These are phyloP conservation scores for Oedothorax gibbosus DNA, from an alignment of 1,140 invertebrate genomes.

Conservation along the genomic window DNA sequence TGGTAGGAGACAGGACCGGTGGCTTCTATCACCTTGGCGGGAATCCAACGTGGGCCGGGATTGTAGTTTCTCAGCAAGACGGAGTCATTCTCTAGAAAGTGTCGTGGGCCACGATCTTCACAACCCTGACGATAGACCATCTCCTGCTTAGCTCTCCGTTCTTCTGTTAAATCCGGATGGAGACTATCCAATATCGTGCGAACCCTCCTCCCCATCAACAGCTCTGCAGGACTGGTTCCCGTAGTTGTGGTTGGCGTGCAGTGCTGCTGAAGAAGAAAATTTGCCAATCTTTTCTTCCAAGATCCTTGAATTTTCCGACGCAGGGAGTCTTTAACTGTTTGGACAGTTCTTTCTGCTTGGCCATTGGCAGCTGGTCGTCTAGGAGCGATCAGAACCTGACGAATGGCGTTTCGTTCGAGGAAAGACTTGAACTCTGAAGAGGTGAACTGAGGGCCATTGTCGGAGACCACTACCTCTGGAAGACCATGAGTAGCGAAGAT, in stretches of 20 bases:
- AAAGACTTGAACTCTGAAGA: not conserved
- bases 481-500: conserved; percentile 8
- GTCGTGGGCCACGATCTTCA: not conserved
- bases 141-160: not conserved
- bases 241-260: conserved; percentile 12
- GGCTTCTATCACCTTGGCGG: not conserved
- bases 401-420: not conserved
- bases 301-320: too few species aligned
- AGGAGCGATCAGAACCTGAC: not conserved
- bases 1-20: not conserved
- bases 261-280: not conserved
- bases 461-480: not conserved
- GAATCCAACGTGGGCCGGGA: not conserved
- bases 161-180: conserved; percentile 8
- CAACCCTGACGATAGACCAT: not conserved
- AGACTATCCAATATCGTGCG: not conserved
- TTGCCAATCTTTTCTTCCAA: too few species aligned
- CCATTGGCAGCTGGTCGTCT: not conserved
- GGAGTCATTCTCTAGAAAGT: not conserved
- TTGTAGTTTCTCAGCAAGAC: not conserved
- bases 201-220: conserved; percentile 21
- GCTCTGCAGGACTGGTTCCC: conserved; percentile 23
- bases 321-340: too few species aligned
- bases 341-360: conserved; percentile 28
- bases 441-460: not conserved